A percentile compares a stretch with the other conserved stretches of the same genome.
Conservation (phyloP, 2,888 invertebrate genomes). For the Drosophila limbata region DNA sequence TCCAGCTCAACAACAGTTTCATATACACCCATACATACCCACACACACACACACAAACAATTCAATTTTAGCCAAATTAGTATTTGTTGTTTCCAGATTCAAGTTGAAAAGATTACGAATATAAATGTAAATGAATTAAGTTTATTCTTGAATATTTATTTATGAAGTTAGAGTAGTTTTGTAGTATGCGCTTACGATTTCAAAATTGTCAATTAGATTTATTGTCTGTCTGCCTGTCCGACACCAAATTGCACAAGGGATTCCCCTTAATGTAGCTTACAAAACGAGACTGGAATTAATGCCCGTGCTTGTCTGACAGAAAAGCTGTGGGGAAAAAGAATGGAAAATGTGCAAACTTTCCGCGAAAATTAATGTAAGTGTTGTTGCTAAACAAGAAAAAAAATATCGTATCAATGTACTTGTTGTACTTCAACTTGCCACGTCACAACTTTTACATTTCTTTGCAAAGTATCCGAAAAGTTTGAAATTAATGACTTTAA, state of each 20-base stretch:
- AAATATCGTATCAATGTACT: slow-evolving; percentile 16
- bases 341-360: slow-evolving; percentile 20
- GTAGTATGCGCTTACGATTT: not conserved
- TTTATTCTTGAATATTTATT: not conserved
- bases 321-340: not conserved
- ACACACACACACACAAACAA: not conserved
- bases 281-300: not conserved
- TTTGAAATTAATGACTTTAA: slow-evolving; percentile 31
- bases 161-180: not conserved
- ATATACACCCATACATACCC: not conserved
- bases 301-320: not conserved
- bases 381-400: slow-evolving; percentile 8
- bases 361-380: slow-evolving; percentile 9
- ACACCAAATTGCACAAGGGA: not conserved
- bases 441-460: slow-evolving; percentile 15
- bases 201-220: not conserved
- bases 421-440: slow-evolving; percentile 2
- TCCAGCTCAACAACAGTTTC: not conserved
- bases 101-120: slow-evolving; percentile 12
- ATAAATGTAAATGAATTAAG: not conserved
- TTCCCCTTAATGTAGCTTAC: not conserved
- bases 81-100: slow-evolving; percentile 26
- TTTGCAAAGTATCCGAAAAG: slow-evolving; percentile 24
- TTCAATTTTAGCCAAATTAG: slow-evolving; percentile 26
- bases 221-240: not conserved